Percentiles rank a stretch among this genome's conserved stretches.
phyloP scores from a whole-genome alignment of 2,113 vertebrate genomes.

The Tylochromis polylepis region DNA sequence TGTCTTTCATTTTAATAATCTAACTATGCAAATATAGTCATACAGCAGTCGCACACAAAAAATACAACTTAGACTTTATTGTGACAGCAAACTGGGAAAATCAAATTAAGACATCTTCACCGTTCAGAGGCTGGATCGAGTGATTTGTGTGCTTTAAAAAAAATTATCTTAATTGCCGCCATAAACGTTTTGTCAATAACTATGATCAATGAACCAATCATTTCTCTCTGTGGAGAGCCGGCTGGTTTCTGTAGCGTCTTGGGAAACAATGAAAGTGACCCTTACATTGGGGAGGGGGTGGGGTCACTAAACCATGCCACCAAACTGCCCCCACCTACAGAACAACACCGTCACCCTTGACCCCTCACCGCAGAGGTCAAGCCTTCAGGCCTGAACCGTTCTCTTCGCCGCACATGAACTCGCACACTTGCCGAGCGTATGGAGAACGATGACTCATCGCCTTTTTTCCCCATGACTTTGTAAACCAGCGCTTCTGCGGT shows the following conservation, averaged over 20 bases:
- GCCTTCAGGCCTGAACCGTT: not conserved
- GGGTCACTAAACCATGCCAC: not conserved
- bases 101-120: not conserved
- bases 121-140: not conserved
- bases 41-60: not conserved
- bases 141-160: not conserved
- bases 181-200: not conserved
- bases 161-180: not conserved
- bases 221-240: not conserved
- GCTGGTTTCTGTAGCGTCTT: not conserved
- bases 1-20: not conserved
- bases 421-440: accelerated
- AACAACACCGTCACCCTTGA: not conserved
- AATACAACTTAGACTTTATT: not conserved
- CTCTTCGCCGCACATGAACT: not conserved
- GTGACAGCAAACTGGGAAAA: not conserved
- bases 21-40: not conserved
- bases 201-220: not conserved
- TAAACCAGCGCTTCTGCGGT: not conserved
- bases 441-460: not conserved
- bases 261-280: not conserved
- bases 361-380: not conserved
- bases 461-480: not conserved
- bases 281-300: not conserved
- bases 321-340: not conserved